A percentile compares a stretch with the other conserved stretches of the same genome.
Evolutionary conservation across 1,140 invertebrate genomes (phyloP).

Genomic region (Archivesica marissinica): DNA sequence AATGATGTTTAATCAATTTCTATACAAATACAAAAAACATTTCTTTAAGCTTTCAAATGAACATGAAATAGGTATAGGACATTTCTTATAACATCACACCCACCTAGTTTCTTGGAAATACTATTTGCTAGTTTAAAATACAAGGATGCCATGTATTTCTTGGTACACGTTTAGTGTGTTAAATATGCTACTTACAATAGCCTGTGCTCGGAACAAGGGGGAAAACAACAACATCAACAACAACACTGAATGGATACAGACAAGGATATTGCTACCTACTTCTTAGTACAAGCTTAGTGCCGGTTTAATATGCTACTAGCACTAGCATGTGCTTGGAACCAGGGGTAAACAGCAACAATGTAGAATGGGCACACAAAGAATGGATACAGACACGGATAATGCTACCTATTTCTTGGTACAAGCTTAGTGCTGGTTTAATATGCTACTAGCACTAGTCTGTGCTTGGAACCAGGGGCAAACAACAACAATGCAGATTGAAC

Average conservation of each 20-base stretch:
- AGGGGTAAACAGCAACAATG: neutral
- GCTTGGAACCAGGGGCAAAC: neutral
- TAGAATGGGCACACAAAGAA: too few relatives aligned
- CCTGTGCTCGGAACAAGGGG: neutral
- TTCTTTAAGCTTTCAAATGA: neutral
- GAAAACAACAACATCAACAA: neutral
- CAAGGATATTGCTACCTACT: neutral
- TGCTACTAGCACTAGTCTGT: constrained; percentile 40
- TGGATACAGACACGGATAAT: neutral
- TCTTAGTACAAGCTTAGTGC: constrained; percentile 8
- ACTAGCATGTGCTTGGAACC: constrained; percentile 26
- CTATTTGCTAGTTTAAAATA: neutral
- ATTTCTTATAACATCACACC: too few relatives aligned
- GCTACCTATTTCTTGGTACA: constrained; percentile 32
- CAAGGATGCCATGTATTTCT: neutral
- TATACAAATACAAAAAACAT: neutral
- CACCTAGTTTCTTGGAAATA: too few relatives aligned
- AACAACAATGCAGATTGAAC: neutral
- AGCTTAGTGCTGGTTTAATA: constrained; percentile 17
- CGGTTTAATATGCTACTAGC: constrained; percentile 6
- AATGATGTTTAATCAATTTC: too few relatives aligned
- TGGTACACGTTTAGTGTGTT: constrained; percentile 23
- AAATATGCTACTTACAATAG: constrained; percentile 14
- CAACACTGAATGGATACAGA: neutral
- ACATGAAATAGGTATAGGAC: too few relatives aligned